phyloP scores from a whole-genome alignment of 2,113 vertebrate genomes.

The Tachycineta bicolor region DNA sequence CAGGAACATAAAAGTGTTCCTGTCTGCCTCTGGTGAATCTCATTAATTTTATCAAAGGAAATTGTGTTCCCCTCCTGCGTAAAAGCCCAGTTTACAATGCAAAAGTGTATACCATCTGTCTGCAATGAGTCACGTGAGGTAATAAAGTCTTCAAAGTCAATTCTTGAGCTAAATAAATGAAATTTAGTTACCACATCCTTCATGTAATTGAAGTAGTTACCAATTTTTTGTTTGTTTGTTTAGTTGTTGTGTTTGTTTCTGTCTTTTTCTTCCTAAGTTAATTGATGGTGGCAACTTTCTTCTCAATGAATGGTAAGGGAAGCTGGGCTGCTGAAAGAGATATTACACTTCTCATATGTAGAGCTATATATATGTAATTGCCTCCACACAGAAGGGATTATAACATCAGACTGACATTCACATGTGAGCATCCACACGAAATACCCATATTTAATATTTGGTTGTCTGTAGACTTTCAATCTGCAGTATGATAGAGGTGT shows the following conservation, averaged over 20 bases:
- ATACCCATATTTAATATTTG: background rate
- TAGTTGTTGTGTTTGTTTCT: background rate
- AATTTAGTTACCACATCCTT: background rate
- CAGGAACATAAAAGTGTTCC: slow-evolving; percentile 27
- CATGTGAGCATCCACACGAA: background rate
- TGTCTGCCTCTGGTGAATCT: background rate
- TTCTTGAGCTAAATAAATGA: background rate
- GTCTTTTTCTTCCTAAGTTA: background rate
- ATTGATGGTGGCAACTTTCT: background rate
- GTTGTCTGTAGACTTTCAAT: background rate
- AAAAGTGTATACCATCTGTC: background rate
- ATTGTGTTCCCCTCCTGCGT: background rate
- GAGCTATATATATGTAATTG: background rate
- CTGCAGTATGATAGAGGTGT: background rate
- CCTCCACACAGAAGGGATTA: background rate
- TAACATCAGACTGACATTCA: background rate
- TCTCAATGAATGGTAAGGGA: background rate
- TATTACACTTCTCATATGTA: background rate
- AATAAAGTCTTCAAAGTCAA: background rate
- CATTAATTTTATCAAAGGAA: slow-evolving; percentile 47
- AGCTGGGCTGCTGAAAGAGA: background rate
- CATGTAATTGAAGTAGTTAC: background rate
- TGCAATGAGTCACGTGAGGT: background rate
- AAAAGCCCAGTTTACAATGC: slow-evolving; percentile 4
- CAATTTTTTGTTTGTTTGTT: background rate